Conservation (phyloP, 2,888 invertebrate species). For the Ramazzottius varieornatus region DNA sequence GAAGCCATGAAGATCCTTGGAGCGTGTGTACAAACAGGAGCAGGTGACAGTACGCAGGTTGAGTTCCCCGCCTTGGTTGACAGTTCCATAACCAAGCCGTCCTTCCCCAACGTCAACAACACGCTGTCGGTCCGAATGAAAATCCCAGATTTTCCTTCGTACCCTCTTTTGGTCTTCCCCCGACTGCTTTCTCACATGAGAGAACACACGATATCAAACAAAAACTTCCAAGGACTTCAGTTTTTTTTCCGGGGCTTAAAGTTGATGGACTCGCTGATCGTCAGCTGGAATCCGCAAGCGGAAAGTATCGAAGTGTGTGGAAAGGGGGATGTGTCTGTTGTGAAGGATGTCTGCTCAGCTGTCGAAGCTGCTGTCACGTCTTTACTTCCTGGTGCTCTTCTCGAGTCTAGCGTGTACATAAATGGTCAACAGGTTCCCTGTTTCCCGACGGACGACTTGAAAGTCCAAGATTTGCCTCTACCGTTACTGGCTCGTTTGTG, state of each 20-base stretch:
- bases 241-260: background rate
- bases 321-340: background rate
- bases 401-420: background rate
- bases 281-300: background rate
- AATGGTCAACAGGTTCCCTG: background rate
- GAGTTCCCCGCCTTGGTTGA: background rate
- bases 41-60: too few relatives aligned
- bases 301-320: background rate
- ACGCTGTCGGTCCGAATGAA: background rate
- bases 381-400: background rate
- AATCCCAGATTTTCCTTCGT: background rate
- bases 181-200: background rate
- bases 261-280: background rate
- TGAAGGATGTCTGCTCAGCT: background rate
- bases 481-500: constrained; percentile 20
- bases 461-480: background rate
- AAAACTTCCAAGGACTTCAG: background rate
- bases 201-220: background rate
- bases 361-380: background rate
- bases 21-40: background rate
- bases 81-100: background rate
- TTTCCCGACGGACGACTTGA: background rate
- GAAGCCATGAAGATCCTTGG: background rate
- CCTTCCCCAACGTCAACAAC: background rate
- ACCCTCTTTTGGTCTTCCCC: background rate